Evolutionary conservation across 2,113 vertebrate genomes (phyloP).

Genomic region (Tragelaphus strepsiceros): DNA sequence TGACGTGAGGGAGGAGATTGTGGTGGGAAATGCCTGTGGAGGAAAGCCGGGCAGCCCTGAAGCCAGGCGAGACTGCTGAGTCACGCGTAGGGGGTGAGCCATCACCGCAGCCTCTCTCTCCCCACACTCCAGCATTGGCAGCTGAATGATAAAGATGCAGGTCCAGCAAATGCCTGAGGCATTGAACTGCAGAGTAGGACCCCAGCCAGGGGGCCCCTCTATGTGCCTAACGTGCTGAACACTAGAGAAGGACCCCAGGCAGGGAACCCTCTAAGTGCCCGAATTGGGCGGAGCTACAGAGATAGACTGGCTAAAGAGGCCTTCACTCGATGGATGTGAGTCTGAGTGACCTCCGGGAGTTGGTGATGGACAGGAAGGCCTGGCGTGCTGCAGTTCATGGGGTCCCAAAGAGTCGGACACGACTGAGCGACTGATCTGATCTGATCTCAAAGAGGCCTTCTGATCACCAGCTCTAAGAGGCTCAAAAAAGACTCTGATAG

Average conservation of each 20-base stretch:
- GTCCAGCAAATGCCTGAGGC: background rate
- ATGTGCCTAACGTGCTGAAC: background rate
- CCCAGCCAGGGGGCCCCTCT: background rate
- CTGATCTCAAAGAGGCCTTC: background rate
- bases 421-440: too few species aligned
- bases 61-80: background rate
- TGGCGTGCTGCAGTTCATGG: too few species aligned
- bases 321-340: background rate
- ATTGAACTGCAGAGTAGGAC: background rate
- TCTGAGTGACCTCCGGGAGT: too few species aligned
- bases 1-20: background rate
- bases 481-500: background rate
- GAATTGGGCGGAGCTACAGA: background rate
- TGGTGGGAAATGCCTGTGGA: background rate
- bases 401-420: too few species aligned
- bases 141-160: background rate
- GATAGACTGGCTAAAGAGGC: background rate
- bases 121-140: fast-evolving
- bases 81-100: background rate
- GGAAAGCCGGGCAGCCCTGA: fast-evolving
- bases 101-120: background rate
- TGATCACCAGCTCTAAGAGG: background rate
- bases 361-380: too few species aligned
- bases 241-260: background rate
- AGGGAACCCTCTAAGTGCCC: background rate